Evolutionary conservation across 2,888 invertebrate species (phyloP).

Genomic region (Aporophyla nigra): DNA sequence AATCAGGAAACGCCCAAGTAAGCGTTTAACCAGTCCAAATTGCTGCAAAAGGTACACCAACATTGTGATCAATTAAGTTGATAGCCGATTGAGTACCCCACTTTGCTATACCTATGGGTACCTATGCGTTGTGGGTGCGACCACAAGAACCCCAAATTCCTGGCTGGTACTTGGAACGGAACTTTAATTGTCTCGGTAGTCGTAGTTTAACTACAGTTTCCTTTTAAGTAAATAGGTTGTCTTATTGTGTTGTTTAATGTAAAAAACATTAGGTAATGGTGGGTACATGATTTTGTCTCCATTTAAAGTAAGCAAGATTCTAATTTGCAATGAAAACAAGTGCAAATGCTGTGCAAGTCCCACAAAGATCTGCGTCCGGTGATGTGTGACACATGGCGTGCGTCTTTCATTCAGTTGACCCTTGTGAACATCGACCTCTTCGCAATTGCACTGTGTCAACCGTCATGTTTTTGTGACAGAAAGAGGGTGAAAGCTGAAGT

Average conservation of each 20-base stretch:
- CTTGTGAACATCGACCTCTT: neutral
- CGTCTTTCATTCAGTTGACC: constrained; percentile 1
- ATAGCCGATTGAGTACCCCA: constrained; percentile 75
- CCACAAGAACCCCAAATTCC: constrained; percentile 71
- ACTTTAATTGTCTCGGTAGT: constrained; percentile 69
- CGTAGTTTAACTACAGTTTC: constrained; percentile 64
- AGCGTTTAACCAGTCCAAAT: constrained; percentile 80
- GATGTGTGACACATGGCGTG: neutral
- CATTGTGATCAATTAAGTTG: constrained; percentile 78
- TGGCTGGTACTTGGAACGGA: constrained; percentile 65
- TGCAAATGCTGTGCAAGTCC: neutral
- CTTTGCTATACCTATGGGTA: constrained; percentile 67
- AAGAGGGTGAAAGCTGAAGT: neutral
- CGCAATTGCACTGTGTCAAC: neutral
- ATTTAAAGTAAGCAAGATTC: neutral
- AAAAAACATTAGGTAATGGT: constrained; percentile 12
- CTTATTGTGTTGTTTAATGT: constrained; percentile 44
- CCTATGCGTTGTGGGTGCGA: constrained; percentile 64
- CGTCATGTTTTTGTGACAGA: constrained; percentile 2
- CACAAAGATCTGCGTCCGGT: neutral
- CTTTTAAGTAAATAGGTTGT: constrained; percentile 56
- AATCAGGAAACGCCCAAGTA: constrained; percentile 81
- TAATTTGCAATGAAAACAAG: neutral
- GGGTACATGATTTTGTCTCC: neutral
- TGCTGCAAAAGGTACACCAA: constrained; percentile 77